These are phyloP conservation scores for Porites divaricata DNA, from an alignment of 92 coral and sea anemone genomes.

Conservation along the genomic window DNA sequence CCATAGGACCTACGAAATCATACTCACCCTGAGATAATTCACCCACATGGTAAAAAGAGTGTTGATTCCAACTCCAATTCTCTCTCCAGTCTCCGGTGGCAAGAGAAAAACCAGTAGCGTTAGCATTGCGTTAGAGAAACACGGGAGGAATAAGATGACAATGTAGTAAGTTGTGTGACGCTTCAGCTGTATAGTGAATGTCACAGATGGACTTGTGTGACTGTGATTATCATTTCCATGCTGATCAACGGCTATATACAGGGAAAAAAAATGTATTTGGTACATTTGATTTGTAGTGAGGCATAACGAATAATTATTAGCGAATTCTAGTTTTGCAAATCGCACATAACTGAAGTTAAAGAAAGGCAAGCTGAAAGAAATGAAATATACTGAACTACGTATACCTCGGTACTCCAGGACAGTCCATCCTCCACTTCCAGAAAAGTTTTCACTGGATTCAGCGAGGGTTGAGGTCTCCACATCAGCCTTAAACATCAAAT, in stretches of 20 bases:
- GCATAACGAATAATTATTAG: no score
- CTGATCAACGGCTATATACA: constrained; percentile 3
- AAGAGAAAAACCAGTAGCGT: constrained; percentile 58
- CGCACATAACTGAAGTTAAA: background rate
- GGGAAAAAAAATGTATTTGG: no score
- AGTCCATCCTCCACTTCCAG: constrained; percentile 29
- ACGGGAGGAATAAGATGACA: constrained; percentile 55
- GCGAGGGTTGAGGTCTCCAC: constrained; percentile 30
- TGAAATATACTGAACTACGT: background rate
- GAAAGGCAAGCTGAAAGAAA: background rate
- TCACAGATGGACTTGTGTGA: constrained; percentile 42
- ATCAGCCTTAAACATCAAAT: constrained; percentile 31
- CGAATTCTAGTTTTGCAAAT: no score
- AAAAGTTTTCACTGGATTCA: constrained; percentile 31
- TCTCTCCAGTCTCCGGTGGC: constrained; percentile 73
- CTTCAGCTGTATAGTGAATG: constrained; percentile 44
- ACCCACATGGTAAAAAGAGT: constrained; percentile 72
- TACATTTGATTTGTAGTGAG: no score
- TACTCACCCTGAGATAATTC: constrained; percentile 60
- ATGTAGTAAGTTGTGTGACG: constrained; percentile 52
- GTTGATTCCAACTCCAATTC: constrained; percentile 65
- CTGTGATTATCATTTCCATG: constrained; percentile 29
- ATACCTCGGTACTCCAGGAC: constrained; percentile 42
- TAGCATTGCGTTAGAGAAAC: constrained; percentile 61
- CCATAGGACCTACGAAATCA: no score